A percentile compares a stretch with the other conserved stretches of the same genome.
phyloP scores from a whole-genome alignment of 1,140 invertebrate genomes.

The Proales similis region DNA sequence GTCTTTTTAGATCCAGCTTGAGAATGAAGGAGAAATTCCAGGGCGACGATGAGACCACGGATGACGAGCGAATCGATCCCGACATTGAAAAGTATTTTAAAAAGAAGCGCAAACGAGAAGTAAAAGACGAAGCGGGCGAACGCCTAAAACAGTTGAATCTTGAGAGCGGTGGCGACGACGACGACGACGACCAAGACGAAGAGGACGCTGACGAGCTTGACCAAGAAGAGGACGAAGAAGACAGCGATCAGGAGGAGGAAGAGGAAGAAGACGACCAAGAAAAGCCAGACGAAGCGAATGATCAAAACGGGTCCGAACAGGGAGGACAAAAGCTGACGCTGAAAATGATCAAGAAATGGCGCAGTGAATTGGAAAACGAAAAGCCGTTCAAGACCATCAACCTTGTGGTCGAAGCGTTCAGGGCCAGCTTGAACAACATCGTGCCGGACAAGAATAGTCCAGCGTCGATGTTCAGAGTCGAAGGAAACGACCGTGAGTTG shows the following conservation, averaged over 20 bases:
- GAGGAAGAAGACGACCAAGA: background rate
- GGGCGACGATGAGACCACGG: constrained; percentile 28
- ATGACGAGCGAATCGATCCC: constrained; percentile 32
- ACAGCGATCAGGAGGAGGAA: constrained; percentile 19
- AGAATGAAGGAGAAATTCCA: background rate
- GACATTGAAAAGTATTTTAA: constrained; percentile 37
- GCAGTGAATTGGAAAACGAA: constrained; percentile 39
- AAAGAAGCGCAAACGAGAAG: background rate
- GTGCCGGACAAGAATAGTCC: constrained; percentile 42
- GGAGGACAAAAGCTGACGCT: constrained; percentile 37
- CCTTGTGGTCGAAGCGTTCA: constrained; percentile 41
- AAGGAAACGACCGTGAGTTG: constrained; percentile 21
- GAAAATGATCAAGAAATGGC: constrained; percentile 37
- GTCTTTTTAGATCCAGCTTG: constrained; percentile 7
- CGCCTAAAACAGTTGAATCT: too few relatives aligned
- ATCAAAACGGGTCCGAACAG: constrained; percentile 29
- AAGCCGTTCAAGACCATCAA: constrained; percentile 42
- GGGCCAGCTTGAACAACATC: constrained; percentile 41
- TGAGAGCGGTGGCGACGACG: constrained; percentile 48
- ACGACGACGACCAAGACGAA: constrained; percentile 58
- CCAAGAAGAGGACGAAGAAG: constrained; percentile 32
- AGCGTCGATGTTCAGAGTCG: constrained; percentile 2
- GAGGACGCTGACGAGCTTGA: constrained; percentile 39
- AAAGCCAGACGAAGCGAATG: constrained; percentile 1
- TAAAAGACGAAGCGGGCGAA: constrained; percentile 12